phyloP scores from a whole-genome alignment of 2,797 vertebrate species.

The Sitta carolinensis region DNA sequence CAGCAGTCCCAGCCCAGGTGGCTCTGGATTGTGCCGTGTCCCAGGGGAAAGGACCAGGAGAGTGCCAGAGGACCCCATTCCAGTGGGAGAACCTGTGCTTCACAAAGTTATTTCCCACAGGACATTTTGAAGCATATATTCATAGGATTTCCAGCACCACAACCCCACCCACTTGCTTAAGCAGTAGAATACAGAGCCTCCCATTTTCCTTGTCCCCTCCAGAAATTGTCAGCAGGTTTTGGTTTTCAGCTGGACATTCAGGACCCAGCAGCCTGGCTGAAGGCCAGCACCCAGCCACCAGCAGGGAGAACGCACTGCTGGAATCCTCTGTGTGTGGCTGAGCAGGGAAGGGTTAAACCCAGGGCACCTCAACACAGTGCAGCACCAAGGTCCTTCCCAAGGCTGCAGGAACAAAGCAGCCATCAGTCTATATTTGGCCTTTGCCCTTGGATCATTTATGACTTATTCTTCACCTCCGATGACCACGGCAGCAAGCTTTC shows the following conservation, averaged over 20 bases:
- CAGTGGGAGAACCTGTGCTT: rapidly evolving
- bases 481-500: constrained; percentile 73
- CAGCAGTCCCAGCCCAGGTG: not conserved
- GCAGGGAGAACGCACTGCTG: not conserved
- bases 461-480: constrained; percentile 77
- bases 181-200: not conserved
- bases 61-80: too few species aligned
- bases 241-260: not conserved
- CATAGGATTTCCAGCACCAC: not conserved
- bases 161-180: not conserved
- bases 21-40: rapidly evolving
- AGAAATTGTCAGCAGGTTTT: not conserved
- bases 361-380: constrained; percentile 10
- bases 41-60: not conserved
- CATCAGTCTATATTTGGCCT: constrained; percentile 80
- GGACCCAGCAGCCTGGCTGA: not conserved
- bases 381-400: constrained; percentile 71
- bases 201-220: not conserved
- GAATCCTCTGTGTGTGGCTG: not conserved
- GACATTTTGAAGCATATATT: not conserved
- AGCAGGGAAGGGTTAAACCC: constrained; percentile 76
- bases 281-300: not conserved
- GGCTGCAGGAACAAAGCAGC: constrained; percentile 75
- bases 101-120: not conserved
- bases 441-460: constrained; percentile 78